Evolutionary conservation across 2,113 vertebrate species (phyloP), one percentile per base, ranked within the genome.

Genomic region (Axis porcinus): DNA sequence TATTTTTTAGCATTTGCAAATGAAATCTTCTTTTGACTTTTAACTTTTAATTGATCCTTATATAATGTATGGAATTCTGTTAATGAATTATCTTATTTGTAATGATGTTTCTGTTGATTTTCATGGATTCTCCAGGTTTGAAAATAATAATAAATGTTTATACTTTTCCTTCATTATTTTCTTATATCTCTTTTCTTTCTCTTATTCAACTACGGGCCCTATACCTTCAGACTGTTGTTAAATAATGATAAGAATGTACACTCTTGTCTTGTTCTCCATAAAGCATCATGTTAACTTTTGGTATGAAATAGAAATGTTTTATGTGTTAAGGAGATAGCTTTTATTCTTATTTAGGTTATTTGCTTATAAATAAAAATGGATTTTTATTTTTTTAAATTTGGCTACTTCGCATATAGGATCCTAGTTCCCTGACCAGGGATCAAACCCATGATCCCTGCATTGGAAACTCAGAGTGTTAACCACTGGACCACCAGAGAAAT

Each of bases 61-160:
- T 57, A 47, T 81, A 79, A 87, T 23, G 2, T 79, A 64, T 64
- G 16, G 21, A 92, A 55, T 27, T 83, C 19, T 64, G 15, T 45
- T 82, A 85, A 84, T 67, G 4, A 67, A 27, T 58, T 81, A 11
- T 36, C 9, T 83, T 45, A 33, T 92, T 83, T 93, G 50, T 45
- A 79, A 23, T 28, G 13, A 12, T 45, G 83, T 93, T 70, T 45
- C 50, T 36, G n/a, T 57, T 85, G 17, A 92, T 57, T 89, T 5
- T 54, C 19, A 84, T 85, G 43, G 5, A 36, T 92, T 92, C 95
- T 52, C 27, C 25, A 90, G 19, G 4, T 67, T 47, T 76, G 62
- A 60, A 94, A 70, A 89, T 55, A 88, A 89, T 55, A 88, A 91
- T 43, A 64, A 86, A 96, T 30, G 83, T 57, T 93, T 93, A 17